Evolutionary conservation across 2,113 vertebrate species (phyloP).

Genomic region (Toxotes chatareus): DNA sequence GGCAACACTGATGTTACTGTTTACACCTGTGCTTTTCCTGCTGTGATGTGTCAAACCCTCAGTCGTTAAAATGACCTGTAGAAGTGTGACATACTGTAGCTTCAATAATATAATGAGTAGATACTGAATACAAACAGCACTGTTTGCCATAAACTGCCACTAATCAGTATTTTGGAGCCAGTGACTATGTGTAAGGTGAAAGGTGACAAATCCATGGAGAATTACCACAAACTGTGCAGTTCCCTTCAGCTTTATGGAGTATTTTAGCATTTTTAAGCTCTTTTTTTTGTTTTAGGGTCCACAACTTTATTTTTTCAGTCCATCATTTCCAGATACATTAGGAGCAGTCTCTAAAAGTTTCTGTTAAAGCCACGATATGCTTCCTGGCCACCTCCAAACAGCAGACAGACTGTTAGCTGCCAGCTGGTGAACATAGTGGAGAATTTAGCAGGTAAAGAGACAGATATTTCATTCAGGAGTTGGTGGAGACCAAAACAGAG

Average conservation of each 20-base stretch:
- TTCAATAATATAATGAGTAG: not conserved
- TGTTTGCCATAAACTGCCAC: not conserved
- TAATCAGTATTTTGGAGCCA: too few relatives aligned
- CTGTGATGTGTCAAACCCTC: not conserved
- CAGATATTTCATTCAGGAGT: not conserved
- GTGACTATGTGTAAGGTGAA: not conserved
- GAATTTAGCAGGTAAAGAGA: not conserved
- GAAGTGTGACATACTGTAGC: not conserved
- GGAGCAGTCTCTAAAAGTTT: not conserved
- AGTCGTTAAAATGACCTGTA: not conserved
- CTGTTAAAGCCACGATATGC: not conserved
- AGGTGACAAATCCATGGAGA: too few relatives aligned
- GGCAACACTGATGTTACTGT: conserved; percentile 36
- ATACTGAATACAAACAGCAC: not conserved
- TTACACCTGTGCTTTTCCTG: conserved; percentile 29
- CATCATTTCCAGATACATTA: too few relatives aligned
- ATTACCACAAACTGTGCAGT: too few relatives aligned
- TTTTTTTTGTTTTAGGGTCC: not conserved
- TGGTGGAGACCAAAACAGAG: not conserved
- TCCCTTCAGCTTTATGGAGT: too few relatives aligned
- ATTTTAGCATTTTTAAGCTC: too few relatives aligned
- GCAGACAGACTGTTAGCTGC: not conserved
- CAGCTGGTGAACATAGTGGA: not conserved
- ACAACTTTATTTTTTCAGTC: not conserved
- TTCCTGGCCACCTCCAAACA: not conserved